Percentiles rank a stretch among this genome's conserved stretches.
phyloP scores from a whole-genome alignment of 2,797 vertebrate genomes.

The Neosalanx taihuensis region DNA sequence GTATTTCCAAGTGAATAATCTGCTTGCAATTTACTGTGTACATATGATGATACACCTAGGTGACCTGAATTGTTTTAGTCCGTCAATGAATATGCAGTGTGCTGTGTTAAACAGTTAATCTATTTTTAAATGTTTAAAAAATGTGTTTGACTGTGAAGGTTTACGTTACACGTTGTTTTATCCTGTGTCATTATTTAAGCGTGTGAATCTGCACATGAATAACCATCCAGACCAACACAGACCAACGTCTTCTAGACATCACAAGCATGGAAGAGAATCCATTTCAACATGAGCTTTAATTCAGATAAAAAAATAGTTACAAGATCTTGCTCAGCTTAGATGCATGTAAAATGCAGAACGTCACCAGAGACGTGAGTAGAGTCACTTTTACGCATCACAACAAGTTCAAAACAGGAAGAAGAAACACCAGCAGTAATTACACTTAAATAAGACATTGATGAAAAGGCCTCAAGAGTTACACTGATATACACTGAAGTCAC shows the following conservation, averaged over 20 bases:
- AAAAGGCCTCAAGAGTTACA: slow-evolving; percentile 65
- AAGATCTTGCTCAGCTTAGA: slow-evolving; percentile 68
- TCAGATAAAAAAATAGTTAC: slow-evolving; percentile 67
- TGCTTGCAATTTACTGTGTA: not conserved
- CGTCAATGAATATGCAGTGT: not conserved
- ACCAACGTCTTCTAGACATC: not conserved
- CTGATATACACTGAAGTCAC: slow-evolving; percentile 57
- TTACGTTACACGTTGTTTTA: no score
- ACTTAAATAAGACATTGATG: slow-evolving; percentile 55
- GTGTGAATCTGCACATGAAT: no score
- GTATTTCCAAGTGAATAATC: not conserved
- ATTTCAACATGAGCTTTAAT: slow-evolving; percentile 51
- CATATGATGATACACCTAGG: not conserved
- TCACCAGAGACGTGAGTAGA: slow-evolving; percentile 33
- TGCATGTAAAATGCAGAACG: slow-evolving; percentile 59
- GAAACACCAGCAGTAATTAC: slow-evolving; percentile 41
- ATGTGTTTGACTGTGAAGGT: no score
- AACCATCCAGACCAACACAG: no score
- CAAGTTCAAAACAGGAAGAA: not conserved
- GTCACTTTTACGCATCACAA: slow-evolving; percentile 39
- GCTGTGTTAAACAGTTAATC: no score
- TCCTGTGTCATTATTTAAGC: not conserved
- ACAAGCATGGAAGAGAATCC: not conserved
- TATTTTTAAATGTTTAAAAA: no score
- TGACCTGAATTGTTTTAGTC: not conserved